These are phyloP conservation scores for Melolontha melolontha DNA, from an alignment of 2,888 invertebrate genomes.

Conservation along the genomic window DNA sequence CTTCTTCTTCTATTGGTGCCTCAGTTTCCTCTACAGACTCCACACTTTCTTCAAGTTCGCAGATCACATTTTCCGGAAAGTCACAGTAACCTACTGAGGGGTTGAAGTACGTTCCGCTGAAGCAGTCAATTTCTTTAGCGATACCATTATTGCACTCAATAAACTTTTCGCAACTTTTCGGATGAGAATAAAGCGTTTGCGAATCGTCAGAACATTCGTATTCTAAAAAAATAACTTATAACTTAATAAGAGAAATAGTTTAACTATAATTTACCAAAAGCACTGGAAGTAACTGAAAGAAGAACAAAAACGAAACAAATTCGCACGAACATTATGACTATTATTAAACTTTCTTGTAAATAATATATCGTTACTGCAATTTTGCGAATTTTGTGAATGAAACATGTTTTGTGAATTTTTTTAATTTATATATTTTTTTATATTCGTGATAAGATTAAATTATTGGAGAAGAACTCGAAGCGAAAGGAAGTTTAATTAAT, in stretches of 20 bases:
- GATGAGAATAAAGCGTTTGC: slow-evolving; percentile 25
- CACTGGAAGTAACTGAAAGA: not conserved
- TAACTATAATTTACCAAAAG: slow-evolving; percentile 6
- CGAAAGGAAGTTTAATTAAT: not conserved
- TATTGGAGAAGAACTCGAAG: not conserved
- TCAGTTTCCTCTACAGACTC: too few species aligned
- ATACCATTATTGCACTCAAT: slow-evolving; percentile 71
- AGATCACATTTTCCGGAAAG: slow-evolving; percentile 64
- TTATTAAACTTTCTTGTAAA: too few species aligned
- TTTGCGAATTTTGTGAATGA: not conserved
- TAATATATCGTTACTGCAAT: too few species aligned
- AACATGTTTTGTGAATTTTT: not conserved
- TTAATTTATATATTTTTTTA: slow-evolving; percentile 5
- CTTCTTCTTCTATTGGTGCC: not conserved
- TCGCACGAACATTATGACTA: slow-evolving; percentile 9
- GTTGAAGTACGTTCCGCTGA: slow-evolving; percentile 64
- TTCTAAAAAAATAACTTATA: slow-evolving; percentile 1
- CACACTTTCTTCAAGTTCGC: slow-evolving; percentile 54
- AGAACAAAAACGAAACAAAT: not conserved
- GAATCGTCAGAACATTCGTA: slow-evolving; percentile 16
- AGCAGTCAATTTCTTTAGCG: slow-evolving; percentile 69
- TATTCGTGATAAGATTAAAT: slow-evolving; percentile 11
- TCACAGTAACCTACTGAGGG: slow-evolving; percentile 67
- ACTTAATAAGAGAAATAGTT: not conserved
- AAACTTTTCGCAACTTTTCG: slow-evolving; percentile 70